A percentile compares a stretch with the other conserved stretches of the same genome.
Evolutionary conservation across 2,888 invertebrate genomes (phyloP).

Genomic region (Calameuta pallipes): DNA sequence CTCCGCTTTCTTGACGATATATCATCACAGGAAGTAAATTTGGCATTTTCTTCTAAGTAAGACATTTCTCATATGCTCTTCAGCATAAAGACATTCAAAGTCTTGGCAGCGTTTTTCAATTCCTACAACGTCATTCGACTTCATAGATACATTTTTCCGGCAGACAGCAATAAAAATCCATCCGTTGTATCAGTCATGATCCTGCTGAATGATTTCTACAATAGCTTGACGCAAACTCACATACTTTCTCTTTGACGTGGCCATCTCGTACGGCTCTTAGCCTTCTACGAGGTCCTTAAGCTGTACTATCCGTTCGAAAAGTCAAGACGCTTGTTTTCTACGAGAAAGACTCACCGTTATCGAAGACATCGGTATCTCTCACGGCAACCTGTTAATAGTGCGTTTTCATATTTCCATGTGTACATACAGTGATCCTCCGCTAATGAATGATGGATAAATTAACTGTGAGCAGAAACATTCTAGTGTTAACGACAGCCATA

Average conservation of each 20-base stretch:
- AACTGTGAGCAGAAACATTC: background rate
- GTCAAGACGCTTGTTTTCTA: slow-evolving; percentile 33
- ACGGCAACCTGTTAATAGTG: background rate
- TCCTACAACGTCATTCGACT: background rate
- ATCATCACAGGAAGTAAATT: slow-evolving; percentile 27
- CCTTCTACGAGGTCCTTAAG: background rate
- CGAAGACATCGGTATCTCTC: background rate
- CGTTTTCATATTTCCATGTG: background rate
- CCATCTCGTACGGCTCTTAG: background rate
- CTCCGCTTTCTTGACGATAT: background rate
- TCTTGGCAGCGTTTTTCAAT: background rate
- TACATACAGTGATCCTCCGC: background rate
- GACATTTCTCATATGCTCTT: no score
- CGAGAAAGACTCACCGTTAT: background rate
- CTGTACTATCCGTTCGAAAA: slow-evolving; percentile 26
- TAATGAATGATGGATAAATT: background rate
- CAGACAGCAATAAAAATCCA: background rate
- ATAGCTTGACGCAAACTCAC: background rate
- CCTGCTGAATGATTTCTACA: background rate
- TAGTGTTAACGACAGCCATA: background rate
- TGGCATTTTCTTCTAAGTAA: slow-evolving; percentile 31
- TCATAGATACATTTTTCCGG: background rate
- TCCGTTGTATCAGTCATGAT: background rate
- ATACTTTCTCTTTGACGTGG: slow-evolving; percentile 26
- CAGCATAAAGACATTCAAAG: background rate